These are phyloP conservation scores for Pasiphila rectangulata DNA, from an alignment of 2,888 invertebrate genomes.

Conservation along the genomic window DNA sequence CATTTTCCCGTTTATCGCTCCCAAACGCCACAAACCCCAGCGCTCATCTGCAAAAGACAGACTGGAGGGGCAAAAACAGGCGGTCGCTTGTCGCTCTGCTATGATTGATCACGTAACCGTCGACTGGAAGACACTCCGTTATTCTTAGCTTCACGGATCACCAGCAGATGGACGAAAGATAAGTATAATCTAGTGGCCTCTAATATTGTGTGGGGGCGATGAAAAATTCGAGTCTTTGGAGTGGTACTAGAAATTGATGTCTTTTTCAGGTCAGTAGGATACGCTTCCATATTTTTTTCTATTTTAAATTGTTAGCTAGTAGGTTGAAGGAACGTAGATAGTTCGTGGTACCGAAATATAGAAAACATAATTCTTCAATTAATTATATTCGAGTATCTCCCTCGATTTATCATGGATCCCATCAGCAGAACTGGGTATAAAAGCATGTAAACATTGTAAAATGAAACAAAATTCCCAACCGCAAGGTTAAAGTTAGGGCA, in stretches of 20 bases:
- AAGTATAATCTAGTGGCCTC: constrained; percentile 19
- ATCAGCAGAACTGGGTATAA: too few relatives aligned
- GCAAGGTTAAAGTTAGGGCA: too few relatives aligned
- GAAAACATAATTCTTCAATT: too few relatives aligned
- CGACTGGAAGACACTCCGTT: constrained; percentile 45
- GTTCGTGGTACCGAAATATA: too few relatives aligned
- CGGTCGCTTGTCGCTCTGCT: constrained; percentile 49
- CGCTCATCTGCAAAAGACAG: constrained; percentile 58
- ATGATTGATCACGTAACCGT: constrained; percentile 58
- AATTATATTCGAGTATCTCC: too few relatives aligned
- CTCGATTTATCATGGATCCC: too few relatives aligned
- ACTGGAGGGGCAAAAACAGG: constrained; percentile 52
- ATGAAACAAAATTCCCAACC: too few relatives aligned
- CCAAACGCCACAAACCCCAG: constrained; percentile 21
- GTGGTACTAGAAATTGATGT: not conserved
- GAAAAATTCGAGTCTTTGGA: constrained; percentile 9
- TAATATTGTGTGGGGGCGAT: constrained; percentile 6
- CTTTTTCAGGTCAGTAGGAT: not conserved
- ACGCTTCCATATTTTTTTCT: not conserved
- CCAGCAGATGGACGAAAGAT: constrained; percentile 36
- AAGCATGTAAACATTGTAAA: too few relatives aligned
- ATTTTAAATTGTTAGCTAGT: too few relatives aligned
- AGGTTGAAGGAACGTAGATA: too few relatives aligned
- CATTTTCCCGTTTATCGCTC: constrained; percentile 10
- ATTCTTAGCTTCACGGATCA: constrained; percentile 44